Base-by-base conservation (phyloP, 2,888 invertebrate species). In the Erynnis tages region DNA sequence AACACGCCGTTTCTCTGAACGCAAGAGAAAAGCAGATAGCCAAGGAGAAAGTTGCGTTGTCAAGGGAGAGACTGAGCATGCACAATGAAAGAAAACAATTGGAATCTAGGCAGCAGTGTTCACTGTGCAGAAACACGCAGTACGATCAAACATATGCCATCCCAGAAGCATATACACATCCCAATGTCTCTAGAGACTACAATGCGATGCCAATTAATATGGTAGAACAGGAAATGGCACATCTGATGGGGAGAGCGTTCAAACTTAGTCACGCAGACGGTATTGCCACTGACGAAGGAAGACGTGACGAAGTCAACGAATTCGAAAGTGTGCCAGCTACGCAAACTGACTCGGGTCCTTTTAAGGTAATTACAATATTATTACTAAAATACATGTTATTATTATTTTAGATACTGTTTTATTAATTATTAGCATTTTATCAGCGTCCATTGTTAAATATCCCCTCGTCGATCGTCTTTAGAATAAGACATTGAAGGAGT, bases 21-120 rank as follows among this genome's bases (percentile, higher is more conserved):
- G 67, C 74, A 7, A 83, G 92, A 61, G 92, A 93, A 57, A 92
- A 92, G 61, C 91, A 91, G 59, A 84, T 93, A 27, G 91, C 92
- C 0, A 91, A 86, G 68, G 92, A 93, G 61, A 92, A 93, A 69
- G 89, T 92, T 0, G 77, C 84, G 1, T 63, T 92, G 6, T 92
- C 92, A 0, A 90, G 91, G 60, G 92, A 93, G 66, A 80, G 92
- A 59, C 62, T 92, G 47, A 80, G 79, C 50, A 69, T 92, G 17
- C 91, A 92, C 56, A 91, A 90, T 37, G 85, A 91, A 52, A 79
- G 83, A 53, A 91, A 88, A 61, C 83, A 90, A 61, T 79, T 90
- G 23, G 88, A 88, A 43, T 68, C 68, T 43, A 73, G 71, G 58
- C 80, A 79, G 35, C 82, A 83, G 52, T 89, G 89, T 55, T 89